These are phyloP conservation scores for Pluvianellus socialis DNA, from an alignment of 2,113 vertebrate genomes.

Conservation along the genomic window DNA sequence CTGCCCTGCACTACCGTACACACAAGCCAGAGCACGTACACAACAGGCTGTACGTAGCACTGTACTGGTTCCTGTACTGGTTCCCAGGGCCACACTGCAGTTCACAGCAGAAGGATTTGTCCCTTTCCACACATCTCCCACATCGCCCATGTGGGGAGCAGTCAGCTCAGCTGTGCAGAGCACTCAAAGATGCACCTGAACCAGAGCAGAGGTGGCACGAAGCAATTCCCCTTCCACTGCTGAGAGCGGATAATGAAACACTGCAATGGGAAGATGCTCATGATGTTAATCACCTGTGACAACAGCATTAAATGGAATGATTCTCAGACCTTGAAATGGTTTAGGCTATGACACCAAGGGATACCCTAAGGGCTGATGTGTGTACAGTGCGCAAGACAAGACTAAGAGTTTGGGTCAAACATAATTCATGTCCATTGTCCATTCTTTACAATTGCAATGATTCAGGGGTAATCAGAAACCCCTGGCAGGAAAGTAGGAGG, in stretches of 20 bases:
- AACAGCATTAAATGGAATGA: not conserved
- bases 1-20: rapidly evolving
- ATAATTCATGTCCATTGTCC: not conserved
- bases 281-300: not conserved
- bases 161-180: not conserved
- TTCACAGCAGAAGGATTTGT: not conserved
- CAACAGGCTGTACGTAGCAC: not conserved
- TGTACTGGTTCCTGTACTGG: too few relatives aligned
- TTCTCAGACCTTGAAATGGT: not conserved
- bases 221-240: not conserved
- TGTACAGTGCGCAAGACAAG: not conserved
- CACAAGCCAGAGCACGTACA: not conserved
- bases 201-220: not conserved
- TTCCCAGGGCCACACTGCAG: not conserved
- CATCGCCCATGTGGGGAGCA: not conserved
- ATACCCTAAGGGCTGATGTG: not conserved
- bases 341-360: not conserved
- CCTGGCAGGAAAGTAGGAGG: not conserved
- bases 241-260: not conserved
- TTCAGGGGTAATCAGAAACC: not conserved
- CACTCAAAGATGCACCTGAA: not conserved
- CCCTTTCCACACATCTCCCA: not conserved
- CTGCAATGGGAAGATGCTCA: not conserved
- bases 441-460: not conserved
- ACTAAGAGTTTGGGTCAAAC: not conserved